Base-by-base conservation (phyloP, 2,888 invertebrate genomes). In the Elmis aenea region DNA sequence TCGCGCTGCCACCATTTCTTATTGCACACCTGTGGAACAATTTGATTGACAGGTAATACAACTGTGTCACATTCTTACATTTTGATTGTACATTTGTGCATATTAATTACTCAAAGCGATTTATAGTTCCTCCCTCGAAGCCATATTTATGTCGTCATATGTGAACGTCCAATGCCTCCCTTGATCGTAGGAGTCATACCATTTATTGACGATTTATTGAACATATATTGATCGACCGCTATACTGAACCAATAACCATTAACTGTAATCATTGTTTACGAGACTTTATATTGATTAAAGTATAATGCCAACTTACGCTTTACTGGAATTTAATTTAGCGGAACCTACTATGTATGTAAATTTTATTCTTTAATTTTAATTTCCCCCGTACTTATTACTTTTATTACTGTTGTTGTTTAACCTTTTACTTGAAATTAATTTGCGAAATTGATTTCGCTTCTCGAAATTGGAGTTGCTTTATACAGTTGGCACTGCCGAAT, bases 291-390 rank as follows among this genome's bases (percentile, higher is more conserved):
- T 57, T 57, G 57, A 57, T 57, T 55, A 55, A 55, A 55, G 55
- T 53, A 54, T 50, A 52, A 50, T 50, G 48, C 8, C 43, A 51
- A 53, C 50, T 52, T 48, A 53, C 52, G 52, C 52, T 52, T 53
- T 52, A 44, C 50, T 46, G 46, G 47, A 50, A 54, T 54, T 56
- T 55, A 56, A 55, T 54, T 56, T 50, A 52, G 50, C 49, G 51
- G 50, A 51, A 46, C 50, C 52, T 50, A 55, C 54, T 58, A 58
- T 59, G 55, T 58, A 59, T 59, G 58, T 59, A 57, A 59, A 59
- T 59, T 58, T 58, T 57, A 56, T 58, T 57, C 57, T 57, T 54
- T 57, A 57, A 57, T 54, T 58, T 57, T 55, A 57, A 58, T 58
- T 57, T 57, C 50, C 54, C 53, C 50, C 48, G 29, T 33, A 21